phyloP scores from a whole-genome alignment of 2,888 invertebrate genomes.

The Caenorhabditis sp. region DNA sequence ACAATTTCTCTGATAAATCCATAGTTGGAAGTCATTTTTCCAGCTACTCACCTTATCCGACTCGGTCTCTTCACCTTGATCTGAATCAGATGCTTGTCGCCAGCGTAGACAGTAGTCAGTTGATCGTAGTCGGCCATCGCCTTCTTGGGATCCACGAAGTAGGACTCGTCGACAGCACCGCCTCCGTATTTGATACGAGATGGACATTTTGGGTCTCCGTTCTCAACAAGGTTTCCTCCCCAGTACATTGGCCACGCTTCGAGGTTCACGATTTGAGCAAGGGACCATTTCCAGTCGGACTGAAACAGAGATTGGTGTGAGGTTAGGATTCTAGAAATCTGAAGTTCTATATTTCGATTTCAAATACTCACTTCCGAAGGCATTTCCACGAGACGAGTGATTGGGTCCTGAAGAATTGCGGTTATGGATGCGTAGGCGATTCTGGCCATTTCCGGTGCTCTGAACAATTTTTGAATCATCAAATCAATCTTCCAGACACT shows the following conservation, averaged over 20 bases:
- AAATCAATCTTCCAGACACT: too few relatives aligned
- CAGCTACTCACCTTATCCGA: conserved; percentile 75
- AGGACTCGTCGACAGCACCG: conserved; percentile 82
- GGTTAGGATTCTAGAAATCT: neutral
- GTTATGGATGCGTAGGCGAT: conserved; percentile 82
- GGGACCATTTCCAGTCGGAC: conserved; percentile 80
- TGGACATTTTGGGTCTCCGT: conserved; percentile 80
- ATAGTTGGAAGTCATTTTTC: too few relatives aligned
- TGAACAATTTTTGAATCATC: too few relatives aligned
- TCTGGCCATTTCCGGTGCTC: conserved; percentile 83
- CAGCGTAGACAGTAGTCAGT: conserved; percentile 82
- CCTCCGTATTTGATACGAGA: conserved; percentile 76
- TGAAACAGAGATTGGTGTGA: conserved; percentile 32
- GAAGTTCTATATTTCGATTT: neutral
- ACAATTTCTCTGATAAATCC: too few relatives aligned
- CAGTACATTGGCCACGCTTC: conserved; percentile 83
- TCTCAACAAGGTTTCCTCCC: conserved; percentile 80
- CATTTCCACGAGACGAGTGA: conserved; percentile 82
- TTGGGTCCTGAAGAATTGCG: conserved; percentile 80
- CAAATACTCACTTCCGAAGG: conserved; percentile 74
- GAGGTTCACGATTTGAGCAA: conserved; percentile 80
- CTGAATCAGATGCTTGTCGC: conserved; percentile 83
- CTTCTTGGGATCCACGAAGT: conserved; percentile 78
- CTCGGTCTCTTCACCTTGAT: conserved; percentile 78
- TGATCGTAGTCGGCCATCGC: conserved; percentile 82